Evolutionary conservation across 2,797 vertebrate genomes (phyloP).

Genomic region (Phalloptychus januarius): DNA sequence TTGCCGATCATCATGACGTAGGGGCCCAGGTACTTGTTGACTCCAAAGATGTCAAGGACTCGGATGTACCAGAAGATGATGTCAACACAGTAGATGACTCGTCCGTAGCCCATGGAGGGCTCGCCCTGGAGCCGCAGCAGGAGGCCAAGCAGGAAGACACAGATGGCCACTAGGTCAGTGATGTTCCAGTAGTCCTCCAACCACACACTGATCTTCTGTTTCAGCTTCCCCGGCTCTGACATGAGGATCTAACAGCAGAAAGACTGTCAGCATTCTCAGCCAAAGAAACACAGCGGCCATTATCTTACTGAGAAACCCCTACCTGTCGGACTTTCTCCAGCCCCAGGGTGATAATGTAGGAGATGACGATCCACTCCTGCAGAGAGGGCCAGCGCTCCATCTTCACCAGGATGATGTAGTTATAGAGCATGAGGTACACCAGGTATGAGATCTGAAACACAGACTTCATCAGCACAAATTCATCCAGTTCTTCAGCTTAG

Average conservation of each 20-base stretch:
- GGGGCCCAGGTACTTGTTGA: conserved; percentile 97
- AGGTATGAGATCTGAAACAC: conserved; percentile 89
- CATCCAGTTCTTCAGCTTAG: not conserved
- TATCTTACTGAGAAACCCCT: not conserved
- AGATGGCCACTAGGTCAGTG: conserved; percentile 93
- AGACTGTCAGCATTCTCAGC: not conserved
- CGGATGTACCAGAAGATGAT: conserved; percentile 99
- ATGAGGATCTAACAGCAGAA: conserved; percentile 88
- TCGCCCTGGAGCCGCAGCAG: conserved; percentile 91
- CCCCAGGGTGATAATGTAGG: conserved; percentile 92
- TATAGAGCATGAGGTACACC: conserved; percentile 92
- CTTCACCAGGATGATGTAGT: conserved; percentile 95
- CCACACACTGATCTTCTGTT: conserved; percentile 97
- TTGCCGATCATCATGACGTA: conserved; percentile 99
- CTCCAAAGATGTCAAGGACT: conserved; percentile 97
- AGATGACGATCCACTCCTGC: conserved; percentile 96
- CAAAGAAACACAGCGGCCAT: not conserved
- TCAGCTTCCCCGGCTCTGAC: conserved; percentile 97
- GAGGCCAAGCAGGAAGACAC: conserved; percentile 89
- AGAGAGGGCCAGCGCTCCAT: conserved; percentile 93
- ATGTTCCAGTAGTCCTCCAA: conserved; percentile 98
- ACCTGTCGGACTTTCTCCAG: conserved; percentile 96
- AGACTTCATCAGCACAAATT: not conserved
- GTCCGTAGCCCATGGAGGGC: conserved; percentile 95
- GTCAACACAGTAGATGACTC: conserved; percentile 96